Percentiles rank a stretch among this genome's conserved stretches.
Evolutionary conservation across 1,140 invertebrate species (phyloP).

Genomic region (Parasteatoda tepidariorum): DNA sequence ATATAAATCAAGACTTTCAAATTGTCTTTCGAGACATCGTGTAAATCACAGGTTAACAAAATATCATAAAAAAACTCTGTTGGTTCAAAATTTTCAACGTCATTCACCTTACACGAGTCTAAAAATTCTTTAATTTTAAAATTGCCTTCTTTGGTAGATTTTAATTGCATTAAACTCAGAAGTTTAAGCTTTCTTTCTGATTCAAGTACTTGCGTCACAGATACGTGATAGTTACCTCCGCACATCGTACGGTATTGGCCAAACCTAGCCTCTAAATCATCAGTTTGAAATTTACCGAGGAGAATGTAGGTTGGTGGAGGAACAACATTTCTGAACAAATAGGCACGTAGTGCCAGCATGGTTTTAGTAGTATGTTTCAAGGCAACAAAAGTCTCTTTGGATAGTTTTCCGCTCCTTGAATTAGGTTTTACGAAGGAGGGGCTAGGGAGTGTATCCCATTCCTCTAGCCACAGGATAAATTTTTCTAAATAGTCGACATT

Average conservation of each 20-base stretch:
- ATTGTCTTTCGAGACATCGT: neutral
- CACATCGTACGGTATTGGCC: neutral
- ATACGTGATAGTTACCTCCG: neutral
- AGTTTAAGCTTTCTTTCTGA: neutral
- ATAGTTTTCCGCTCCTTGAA: neutral
- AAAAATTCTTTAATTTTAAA: neutral
- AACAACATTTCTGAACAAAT: neutral
- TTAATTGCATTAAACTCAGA: neutral
- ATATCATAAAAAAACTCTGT: neutral
- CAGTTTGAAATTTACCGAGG: neutral
- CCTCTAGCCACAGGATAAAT: neutral
- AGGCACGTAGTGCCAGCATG: neutral
- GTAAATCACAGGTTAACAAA: neutral
- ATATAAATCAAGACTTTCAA: neutral
- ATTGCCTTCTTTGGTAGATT: neutral
- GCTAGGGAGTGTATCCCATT: neutral
- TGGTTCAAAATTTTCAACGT: neutral
- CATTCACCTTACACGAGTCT: neutral
- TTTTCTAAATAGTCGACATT: neutral
- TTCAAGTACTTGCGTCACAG: neutral
- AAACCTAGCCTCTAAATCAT: neutral
- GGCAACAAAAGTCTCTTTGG: neutral
- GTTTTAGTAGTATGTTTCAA: neutral
- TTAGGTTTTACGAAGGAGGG: neutral
- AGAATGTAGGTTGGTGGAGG: neutral